These are phyloP conservation scores for Drosophila antonietae DNA, from an alignment of 2,888 invertebrate species.

Conservation along the genomic window DNA sequence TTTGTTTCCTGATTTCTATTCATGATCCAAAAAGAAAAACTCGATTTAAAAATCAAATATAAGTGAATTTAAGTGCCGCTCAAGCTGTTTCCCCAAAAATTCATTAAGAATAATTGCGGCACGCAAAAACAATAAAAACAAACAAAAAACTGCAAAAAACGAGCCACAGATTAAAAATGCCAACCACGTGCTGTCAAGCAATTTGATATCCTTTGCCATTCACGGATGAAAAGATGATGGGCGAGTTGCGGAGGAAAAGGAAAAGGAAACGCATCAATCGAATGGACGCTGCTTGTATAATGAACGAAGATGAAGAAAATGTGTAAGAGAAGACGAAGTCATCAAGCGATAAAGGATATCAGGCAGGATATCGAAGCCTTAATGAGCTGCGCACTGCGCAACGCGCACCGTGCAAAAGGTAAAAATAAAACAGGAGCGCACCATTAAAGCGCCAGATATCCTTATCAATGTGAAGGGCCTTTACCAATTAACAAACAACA, in stretches of 20 bases:
- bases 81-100: constrained; percentile 18
- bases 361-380: constrained; percentile 50
- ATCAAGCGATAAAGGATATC: constrained; percentile 59
- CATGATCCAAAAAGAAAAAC: background rate
- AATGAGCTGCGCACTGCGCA: constrained; percentile 41
- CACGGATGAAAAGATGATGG: constrained; percentile 20
- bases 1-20: background rate
- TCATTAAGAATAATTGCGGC: constrained; percentile 39
- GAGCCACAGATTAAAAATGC: constrained; percentile 36
- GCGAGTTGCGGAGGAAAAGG: background rate
- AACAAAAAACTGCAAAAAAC: background rate
- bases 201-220: constrained; percentile 53
- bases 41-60: background rate
- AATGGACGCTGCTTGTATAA: constrained; percentile 42
- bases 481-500: constrained; percentile 73
- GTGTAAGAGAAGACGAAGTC: constrained; percentile 47
- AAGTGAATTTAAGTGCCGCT: constrained; percentile 11
- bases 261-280: constrained; percentile 43
- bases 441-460: constrained; percentile 56
- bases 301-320: constrained; percentile 26
- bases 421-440: constrained; percentile 16
- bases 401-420: constrained; percentile 18
- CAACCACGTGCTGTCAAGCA: constrained; percentile 49
- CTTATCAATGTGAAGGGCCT: constrained; percentile 57
- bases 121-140: constrained; percentile 20